These are phyloP conservation scores for Coelopa pilipes DNA, from an alignment of 2,888 invertebrate genomes.

Conservation along the genomic window DNA sequence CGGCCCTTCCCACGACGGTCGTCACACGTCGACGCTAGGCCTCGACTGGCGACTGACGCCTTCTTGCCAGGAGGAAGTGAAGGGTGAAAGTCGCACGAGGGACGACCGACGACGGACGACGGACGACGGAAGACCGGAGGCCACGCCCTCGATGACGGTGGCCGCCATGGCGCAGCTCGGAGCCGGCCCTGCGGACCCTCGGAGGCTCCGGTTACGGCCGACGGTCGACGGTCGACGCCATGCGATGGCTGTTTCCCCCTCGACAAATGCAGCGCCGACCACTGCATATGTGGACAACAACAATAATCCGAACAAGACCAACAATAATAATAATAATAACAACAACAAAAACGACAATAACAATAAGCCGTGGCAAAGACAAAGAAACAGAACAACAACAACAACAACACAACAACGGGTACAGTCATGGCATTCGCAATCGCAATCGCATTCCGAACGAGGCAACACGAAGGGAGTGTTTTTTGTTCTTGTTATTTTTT, in stretches of 20 bases:
- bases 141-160: constrained; percentile 24
- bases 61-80: constrained; percentile 16
- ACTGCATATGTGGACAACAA: no score
- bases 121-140: constrained; percentile 21
- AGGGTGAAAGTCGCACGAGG: constrained; percentile 10
- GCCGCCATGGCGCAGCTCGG: constrained; percentile 40
- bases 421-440: no score
- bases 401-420: background rate
- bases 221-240: constrained; percentile 37
- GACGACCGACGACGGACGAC: constrained; percentile 35
- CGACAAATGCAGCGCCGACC: constrained; percentile 6
- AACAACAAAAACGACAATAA: no score
- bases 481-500: no score
- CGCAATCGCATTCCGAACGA: background rate
- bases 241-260: constrained; percentile 39
- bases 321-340: no score
- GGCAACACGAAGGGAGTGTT: constrained; percentile 30
- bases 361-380: no score
- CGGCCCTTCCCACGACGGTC: no score
- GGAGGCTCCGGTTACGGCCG: constrained; percentile 47
- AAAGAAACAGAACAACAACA: constrained; percentile 19
- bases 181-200: constrained; percentile 41
- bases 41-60: constrained; percentile 13
- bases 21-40: no score
- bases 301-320: no score